phyloP scores from a whole-genome alignment of 2,113 vertebrate genomes.

The Girardinichthys multiradiatus region DNA sequence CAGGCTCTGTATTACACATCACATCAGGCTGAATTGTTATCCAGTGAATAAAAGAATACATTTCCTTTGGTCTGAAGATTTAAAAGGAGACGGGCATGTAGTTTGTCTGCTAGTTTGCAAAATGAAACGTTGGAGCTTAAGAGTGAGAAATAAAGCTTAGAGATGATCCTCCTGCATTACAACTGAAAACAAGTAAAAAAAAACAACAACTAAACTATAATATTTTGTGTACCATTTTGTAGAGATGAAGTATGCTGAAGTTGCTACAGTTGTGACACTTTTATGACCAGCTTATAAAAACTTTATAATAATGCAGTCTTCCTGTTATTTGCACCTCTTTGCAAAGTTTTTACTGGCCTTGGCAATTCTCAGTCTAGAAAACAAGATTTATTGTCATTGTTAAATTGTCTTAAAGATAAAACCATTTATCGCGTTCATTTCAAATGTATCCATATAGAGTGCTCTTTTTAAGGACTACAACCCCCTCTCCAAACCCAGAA shows the following conservation, averaged over 20 bases:
- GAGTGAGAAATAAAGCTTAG: no score
- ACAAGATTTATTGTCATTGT: neutral
- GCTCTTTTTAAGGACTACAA: no score
- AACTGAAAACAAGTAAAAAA: neutral
- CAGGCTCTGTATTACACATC: neutral
- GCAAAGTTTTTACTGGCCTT: neutral
- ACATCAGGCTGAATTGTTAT: neutral
- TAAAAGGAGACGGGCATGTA: neutral
- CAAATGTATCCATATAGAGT: no score
- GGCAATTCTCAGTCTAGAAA: neutral
- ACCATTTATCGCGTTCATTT: no score
- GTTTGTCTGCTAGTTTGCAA: neutral
- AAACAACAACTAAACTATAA: neutral
- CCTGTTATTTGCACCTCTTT: neutral
- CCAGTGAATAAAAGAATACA: neutral
- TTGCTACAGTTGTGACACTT: neutral
- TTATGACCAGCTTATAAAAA: neutral
- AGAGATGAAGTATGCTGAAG: neutral
- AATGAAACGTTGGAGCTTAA: no score
- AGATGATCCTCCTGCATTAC: neutral
- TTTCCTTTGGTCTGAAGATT: no score
- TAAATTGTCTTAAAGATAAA: neutral
- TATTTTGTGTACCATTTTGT: neutral
- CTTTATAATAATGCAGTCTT: no score
- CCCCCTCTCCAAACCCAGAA: no score